phyloP scores from a whole-genome alignment of 2,888 invertebrate genomes.

The Muschampia plurimacula region DNA sequence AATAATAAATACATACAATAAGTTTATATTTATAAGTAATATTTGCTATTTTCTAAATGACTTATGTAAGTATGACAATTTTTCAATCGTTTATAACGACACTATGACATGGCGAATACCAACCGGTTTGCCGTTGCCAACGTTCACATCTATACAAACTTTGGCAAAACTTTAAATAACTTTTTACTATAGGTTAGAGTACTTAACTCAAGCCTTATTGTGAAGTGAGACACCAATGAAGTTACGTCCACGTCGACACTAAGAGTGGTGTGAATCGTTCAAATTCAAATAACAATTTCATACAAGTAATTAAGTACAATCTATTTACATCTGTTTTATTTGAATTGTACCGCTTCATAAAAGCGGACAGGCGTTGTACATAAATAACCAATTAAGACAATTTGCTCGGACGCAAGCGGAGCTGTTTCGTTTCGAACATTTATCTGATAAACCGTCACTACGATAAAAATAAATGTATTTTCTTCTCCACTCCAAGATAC shows the following conservation, averaged over 20 bases:
- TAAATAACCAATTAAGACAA: conserved; percentile 64
- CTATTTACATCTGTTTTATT: conserved; percentile 37
- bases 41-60: no score
- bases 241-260: not conserved
- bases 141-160: no score
- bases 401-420: conserved; percentile 58
- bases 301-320: conserved; percentile 16
- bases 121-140: no score
- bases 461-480: conserved; percentile 59
- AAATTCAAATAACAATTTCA: not conserved
- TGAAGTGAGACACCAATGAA: no score
- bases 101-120: no score
- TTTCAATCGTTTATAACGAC: not conserved
- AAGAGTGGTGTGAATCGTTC: not conserved
- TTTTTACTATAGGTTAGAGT: no score
- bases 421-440: conserved; percentile 63
- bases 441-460: conserved; percentile 68
- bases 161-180: no score
- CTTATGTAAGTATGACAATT: not conserved
- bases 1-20: no score
- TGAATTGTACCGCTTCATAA: conserved; percentile 35
- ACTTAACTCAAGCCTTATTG: no score
- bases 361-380: conserved; percentile 44
- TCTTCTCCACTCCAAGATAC: conserved; percentile 53
- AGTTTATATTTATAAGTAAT: no score